phyloP scores from a whole-genome alignment of 2,113 vertebrate genomes.

The Mungos mungo region DNA sequence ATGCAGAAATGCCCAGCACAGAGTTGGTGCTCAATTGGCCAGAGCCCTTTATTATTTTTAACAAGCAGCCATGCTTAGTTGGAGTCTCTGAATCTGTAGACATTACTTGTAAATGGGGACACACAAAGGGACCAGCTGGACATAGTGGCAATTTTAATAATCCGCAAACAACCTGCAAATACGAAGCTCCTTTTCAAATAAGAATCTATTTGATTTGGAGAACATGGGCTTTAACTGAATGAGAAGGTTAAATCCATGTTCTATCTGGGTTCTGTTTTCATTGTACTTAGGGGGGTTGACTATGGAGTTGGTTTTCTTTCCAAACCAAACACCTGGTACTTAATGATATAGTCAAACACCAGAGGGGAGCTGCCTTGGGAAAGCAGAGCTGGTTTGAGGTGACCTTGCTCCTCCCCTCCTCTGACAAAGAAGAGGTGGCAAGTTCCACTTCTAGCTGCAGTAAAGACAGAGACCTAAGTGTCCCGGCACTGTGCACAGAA shows the following conservation, averaged over 20 bases:
- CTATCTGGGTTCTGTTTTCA: not conserved
- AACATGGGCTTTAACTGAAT: not conserved
- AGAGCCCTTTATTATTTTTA: not conserved
- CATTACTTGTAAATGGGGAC: not conserved
- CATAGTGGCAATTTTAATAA: not conserved
- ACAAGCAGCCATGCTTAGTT: not conserved
- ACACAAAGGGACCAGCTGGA: not conserved
- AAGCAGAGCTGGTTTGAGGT: not conserved
- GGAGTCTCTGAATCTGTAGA: not conserved
- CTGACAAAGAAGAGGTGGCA: not conserved
- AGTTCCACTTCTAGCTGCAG: not conserved
- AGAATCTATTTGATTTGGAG: not conserved
- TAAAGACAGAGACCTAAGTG: not conserved
- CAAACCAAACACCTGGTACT: constrained; percentile 44
- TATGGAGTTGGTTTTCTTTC: not conserved
- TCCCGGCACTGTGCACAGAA: not conserved
- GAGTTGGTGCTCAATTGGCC: not conserved
- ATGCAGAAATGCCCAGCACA: not conserved
- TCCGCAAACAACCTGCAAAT: not conserved
- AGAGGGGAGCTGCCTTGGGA: not conserved
- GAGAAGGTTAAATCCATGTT: not conserved
- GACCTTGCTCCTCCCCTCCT: not conserved
- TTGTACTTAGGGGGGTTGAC: not conserved
- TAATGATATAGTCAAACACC: not conserved
- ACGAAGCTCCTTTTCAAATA: not conserved